Conservation (phyloP, 2,888 invertebrate species). For the Luffia ferchaultella region DNA sequence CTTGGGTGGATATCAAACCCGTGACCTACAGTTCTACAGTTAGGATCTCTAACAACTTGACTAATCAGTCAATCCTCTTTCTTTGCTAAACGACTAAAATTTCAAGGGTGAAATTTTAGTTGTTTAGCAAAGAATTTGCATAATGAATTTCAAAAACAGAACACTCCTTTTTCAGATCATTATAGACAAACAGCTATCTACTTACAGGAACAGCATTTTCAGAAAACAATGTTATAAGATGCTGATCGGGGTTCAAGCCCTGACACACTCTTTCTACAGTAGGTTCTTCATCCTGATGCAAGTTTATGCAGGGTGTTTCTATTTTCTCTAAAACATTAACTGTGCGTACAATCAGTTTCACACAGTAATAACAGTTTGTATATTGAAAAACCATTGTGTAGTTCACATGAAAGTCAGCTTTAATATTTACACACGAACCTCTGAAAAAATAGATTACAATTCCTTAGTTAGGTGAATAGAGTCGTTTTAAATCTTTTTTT, state of each 20-base stretch:
- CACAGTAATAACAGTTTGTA: constrained; percentile 82
- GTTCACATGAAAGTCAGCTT: constrained; percentile 79
- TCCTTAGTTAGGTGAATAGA: neutral
- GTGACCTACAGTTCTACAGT: too few species aligned
- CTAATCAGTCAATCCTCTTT: too few species aligned
- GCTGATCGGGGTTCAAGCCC: constrained; percentile 79
- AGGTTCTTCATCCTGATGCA: constrained; percentile 70
- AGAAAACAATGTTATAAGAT: constrained; percentile 84
- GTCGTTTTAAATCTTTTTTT: too few species aligned
- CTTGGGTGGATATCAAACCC: too few species aligned
- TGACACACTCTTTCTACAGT: constrained; percentile 80
- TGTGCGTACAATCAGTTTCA: constrained; percentile 84
- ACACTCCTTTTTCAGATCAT: too few species aligned
- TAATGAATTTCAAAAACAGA: too few species aligned
- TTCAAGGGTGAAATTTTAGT: too few species aligned
- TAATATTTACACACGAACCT: constrained; percentile 77
- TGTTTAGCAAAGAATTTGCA: too few species aligned
- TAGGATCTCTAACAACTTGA: too few species aligned
- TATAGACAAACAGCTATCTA: too few species aligned
- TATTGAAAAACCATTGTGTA: constrained; percentile 84
- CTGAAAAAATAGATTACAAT: constrained; percentile 27
- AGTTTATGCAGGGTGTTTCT: constrained; percentile 83
- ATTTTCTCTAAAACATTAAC: constrained; percentile 89
- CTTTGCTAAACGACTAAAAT: too few species aligned
- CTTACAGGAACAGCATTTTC: constrained; percentile 85